Base-by-base conservation (phyloP, 2,888 invertebrate species). In the Lasioglossum marginatum region DNA sequence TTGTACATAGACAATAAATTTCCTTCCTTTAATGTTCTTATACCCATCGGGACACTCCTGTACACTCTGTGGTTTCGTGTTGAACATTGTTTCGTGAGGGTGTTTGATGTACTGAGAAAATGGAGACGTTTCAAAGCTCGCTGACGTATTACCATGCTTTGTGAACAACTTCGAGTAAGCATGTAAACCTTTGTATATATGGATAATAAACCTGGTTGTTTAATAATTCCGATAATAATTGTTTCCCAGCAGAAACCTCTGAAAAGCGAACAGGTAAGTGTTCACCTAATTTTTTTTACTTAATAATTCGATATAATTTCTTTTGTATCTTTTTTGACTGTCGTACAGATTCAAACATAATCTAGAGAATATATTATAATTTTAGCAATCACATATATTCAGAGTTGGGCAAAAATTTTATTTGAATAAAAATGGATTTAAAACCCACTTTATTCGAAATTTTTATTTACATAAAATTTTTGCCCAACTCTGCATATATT, bases 1-100 rank as follows among this genome's bases (percentile, higher is more conserved):
- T 91, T 93, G 93, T 93, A 93, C 90, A 93, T 92, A 93, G 92
- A 93, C 92, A 93, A 93, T 93, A 93, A 93, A 91, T 89, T 79
- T 82, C 48, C 77, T 81, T 68, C 79, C 79, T 83, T 81, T 75
- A 71, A 85, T 83, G 77, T 83, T 87, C 71, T 63, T 72, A 68
- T 76, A 70, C 80, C 66, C 60, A 71, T 77, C 82, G 79, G 78
- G 76, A 82, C 60, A 78, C 77, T 81, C 79, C 75, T 57, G 73
- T 79, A 70, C 37, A 52, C 48, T 48, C 16, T 75, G 81, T 79
- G 78, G 72, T 86, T 74, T 80, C 83, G 70, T 68, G 82, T 82
- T 75, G 72, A 68, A 66, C 52, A 71, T 77, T 77, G 74, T 87
- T 86, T 79, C 52, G 63, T 66, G 60, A 40, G 75, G 70, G 37